Conservation (phyloP, 2,888 invertebrate genomes). For the Athalia circularis region DNA sequence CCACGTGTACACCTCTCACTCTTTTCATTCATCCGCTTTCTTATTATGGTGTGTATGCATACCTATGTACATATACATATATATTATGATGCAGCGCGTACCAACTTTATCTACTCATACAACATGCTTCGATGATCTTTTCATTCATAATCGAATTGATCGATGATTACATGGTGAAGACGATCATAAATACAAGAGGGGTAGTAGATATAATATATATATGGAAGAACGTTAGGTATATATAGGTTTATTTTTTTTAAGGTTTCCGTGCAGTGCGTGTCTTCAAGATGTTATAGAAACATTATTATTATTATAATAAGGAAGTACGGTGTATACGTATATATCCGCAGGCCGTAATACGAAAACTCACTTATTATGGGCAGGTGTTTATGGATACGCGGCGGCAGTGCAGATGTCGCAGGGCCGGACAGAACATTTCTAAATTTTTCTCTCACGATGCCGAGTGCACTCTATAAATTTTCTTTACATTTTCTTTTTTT, state of each 20-base stretch:
- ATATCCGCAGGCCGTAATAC: slow-evolving; percentile 12
- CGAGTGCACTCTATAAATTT: neutral
- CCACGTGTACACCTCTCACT: slow-evolving; percentile 21
- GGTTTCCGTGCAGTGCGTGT: slow-evolving; percentile 13
- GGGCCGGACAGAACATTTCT: slow-evolving; percentile 49
- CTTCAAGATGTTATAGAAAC: slow-evolving; percentile 33
- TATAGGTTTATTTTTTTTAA: slow-evolving; percentile 16
- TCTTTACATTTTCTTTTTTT: too few species aligned
- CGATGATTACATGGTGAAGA: neutral
- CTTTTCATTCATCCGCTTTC: slow-evolving; percentile 38
- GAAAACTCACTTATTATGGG: slow-evolving; percentile 49
- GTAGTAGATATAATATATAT: too few species aligned
- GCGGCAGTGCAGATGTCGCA: slow-evolving; percentile 60
- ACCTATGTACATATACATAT: neutral
- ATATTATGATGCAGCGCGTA: slow-evolving; percentile 1
- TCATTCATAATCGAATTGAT: neutral
- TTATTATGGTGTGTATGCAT: too few species aligned
- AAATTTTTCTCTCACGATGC: neutral
- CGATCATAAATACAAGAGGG: neutral
- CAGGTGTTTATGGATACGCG: slow-evolving; percentile 56
- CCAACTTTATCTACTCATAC: neutral
- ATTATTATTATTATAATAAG: neutral
- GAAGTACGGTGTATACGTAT: slow-evolving; percentile 35
- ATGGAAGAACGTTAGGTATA: neutral
- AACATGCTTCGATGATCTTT: neutral